Evolutionary conservation across 1,140 invertebrate genomes (phyloP).

Genomic region (Drosophila suzukii): DNA sequence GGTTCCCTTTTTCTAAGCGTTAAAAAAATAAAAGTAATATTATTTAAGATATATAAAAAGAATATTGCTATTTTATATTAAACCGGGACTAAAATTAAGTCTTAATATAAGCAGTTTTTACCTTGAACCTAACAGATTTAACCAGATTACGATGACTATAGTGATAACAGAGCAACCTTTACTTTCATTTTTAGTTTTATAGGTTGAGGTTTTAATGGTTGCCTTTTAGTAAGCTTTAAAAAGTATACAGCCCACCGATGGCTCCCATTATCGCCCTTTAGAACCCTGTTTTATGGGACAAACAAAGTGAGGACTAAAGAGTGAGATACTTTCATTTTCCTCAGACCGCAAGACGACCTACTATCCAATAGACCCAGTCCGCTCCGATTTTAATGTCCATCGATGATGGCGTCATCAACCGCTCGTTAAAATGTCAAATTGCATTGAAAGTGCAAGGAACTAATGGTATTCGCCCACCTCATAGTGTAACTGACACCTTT

Average conservation of each 20-base stretch:
- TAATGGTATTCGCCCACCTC: conserved; percentile 39
- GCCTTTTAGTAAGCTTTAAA: conserved; percentile 3
- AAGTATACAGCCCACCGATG: neutral
- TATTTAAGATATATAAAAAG: too few species aligned
- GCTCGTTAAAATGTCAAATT: conserved; percentile 47
- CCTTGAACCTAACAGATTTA: too few species aligned
- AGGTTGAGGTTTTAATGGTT: neutral
- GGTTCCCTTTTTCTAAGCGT: too few species aligned
- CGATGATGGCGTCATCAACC: conserved; percentile 65
- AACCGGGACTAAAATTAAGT: too few species aligned
- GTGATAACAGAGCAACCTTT: neutral
- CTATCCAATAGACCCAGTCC: neutral
- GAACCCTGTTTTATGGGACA: conserved; percentile 18
- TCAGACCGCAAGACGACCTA: conserved; percentile 25
- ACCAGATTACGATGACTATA: too few species aligned
- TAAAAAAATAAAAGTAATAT: too few species aligned
- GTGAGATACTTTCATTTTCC: conserved; percentile 35
- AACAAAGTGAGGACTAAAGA: conserved; percentile 13
- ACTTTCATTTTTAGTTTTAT: neutral
- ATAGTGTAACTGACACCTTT: conserved; percentile 30
- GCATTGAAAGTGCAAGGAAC: conserved; percentile 65
- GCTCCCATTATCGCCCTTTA: conserved; percentile 17
- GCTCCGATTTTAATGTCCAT: conserved; percentile 41
- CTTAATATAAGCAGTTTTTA: too few species aligned
- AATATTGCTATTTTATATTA: too few species aligned